A percentile compares a stretch with the other conserved stretches of the same genome.
Evolutionary conservation across 2,797 vertebrate species (phyloP).

Genomic region (Platalea minor): DNA sequence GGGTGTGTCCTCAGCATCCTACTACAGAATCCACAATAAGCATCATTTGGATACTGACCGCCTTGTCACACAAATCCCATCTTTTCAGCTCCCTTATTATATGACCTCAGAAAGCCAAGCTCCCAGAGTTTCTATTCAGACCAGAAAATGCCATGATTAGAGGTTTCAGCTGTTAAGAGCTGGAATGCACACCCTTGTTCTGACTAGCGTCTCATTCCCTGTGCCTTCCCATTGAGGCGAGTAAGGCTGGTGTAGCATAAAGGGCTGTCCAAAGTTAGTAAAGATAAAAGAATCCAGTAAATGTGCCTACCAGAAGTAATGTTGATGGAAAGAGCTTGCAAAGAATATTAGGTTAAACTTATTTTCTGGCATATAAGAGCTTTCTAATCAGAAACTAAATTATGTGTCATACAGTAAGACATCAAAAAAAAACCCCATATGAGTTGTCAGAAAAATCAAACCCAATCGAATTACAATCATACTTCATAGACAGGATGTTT

Average conservation of each 20-base stretch:
- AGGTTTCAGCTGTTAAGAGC: background rate
- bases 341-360: background rate
- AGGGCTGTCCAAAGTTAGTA: background rate
- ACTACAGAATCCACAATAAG: background rate
- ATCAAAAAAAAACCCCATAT: background rate
- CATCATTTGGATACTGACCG: background rate
- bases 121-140: background rate
- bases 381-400: background rate
- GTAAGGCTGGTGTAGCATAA: background rate
- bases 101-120: background rate
- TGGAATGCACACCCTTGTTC: background rate
- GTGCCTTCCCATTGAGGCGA: rapidly evolving
- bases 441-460: background rate
- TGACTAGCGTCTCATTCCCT: background rate
- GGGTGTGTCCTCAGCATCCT: background rate
- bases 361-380: background rate
- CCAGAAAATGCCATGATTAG: background rate
- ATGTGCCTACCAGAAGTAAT: background rate
- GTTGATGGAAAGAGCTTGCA: background rate
- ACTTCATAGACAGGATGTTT: background rate
- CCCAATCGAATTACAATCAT: background rate
- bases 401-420: background rate
- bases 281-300: background rate
- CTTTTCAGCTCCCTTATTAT: background rate
- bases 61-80: background rate